phyloP scores from a whole-genome alignment of 2,888 invertebrate species.

The Hirtodrosophila confusa region DNA sequence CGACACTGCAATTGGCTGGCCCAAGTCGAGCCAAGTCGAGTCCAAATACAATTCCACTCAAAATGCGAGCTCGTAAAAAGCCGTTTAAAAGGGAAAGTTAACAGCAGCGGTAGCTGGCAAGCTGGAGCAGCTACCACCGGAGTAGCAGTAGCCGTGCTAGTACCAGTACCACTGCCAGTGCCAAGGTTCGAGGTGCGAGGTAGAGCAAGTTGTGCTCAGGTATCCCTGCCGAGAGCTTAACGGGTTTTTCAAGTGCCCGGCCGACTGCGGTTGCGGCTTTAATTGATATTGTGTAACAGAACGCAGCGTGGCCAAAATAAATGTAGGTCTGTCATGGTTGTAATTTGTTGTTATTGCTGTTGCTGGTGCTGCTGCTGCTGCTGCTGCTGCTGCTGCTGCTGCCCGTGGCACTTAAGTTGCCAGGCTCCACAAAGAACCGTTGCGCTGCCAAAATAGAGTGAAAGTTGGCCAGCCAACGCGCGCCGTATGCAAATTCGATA shows the following conservation, averaged over 20 bases:
- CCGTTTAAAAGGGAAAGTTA: conserved; percentile 80
- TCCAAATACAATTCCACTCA: conserved; percentile 40
- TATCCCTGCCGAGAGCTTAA: conserved; percentile 65
- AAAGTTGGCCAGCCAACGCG: conserved; percentile 58
- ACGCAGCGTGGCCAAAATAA: conserved; percentile 67
- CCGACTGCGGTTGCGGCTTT: conserved; percentile 45
- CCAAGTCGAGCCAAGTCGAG: conserved; percentile 40
- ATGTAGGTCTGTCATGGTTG: conserved; percentile 64
- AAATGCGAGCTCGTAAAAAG: conserved; percentile 66
- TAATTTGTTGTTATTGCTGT: conserved; percentile 53
- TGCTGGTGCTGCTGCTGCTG: conserved; percentile 5
- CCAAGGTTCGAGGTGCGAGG: conserved; percentile 58
- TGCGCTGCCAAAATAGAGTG: conserved; percentile 75
- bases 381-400: conserved; percentile 11
- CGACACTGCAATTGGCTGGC: conserved; percentile 31
- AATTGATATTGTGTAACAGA: conserved; percentile 79
- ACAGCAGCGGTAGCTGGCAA: conserved; percentile 24
- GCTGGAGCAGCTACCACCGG: conserved; percentile 20
- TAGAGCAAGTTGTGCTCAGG: conserved; percentile 67
- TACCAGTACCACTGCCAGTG: conserved; percentile 29
- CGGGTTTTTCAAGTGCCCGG: conserved; percentile 73
- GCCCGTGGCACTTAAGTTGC: conserved; percentile 44
- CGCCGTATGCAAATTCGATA: conserved; percentile 68
- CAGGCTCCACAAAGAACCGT: conserved; percentile 68
- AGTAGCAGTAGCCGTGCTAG: conserved; percentile 14